These are phyloP conservation scores for Hemicordylus capensis DNA, from an alignment of 2,113 vertebrate species.

Conservation along the genomic window DNA sequence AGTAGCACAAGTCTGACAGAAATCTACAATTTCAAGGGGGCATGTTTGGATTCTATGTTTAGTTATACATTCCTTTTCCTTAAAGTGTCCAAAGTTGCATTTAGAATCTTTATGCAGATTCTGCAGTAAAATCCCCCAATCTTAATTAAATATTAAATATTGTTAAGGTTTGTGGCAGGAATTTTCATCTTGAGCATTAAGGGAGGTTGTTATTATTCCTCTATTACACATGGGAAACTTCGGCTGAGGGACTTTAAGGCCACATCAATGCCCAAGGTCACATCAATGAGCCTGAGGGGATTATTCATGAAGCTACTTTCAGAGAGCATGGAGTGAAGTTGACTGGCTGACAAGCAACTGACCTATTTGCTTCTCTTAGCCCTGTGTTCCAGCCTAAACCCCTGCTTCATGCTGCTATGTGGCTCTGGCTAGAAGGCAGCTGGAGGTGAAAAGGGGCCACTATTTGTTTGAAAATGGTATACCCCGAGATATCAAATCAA, in stretches of 20 bases:
- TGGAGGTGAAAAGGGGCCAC: neutral
- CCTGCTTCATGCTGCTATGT: neutral
- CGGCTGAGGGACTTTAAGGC: neutral
- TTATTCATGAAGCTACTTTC: neutral
- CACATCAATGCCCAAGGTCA: neutral
- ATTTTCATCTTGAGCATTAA: neutral
- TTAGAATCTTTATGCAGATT: neutral
- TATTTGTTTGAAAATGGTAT: neutral
- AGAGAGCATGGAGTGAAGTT: neutral
- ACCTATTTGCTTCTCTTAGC: neutral
- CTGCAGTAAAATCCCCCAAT: neutral
- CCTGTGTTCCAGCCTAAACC: neutral
- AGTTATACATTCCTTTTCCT: neutral
- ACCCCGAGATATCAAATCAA: neutral
- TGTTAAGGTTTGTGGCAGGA: neutral
- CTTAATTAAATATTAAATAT: no score
- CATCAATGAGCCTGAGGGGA: neutral
- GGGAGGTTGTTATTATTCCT: neutral
- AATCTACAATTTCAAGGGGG: neutral
- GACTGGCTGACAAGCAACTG: neutral
- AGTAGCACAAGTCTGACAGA: neutral
- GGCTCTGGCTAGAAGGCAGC: neutral
- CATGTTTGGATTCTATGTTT: neutral
- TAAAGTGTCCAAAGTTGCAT: neutral
- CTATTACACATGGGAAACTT: neutral